Conservation (phyloP, 2,888 invertebrate genomes). For the Brenthis hecate region DNA sequence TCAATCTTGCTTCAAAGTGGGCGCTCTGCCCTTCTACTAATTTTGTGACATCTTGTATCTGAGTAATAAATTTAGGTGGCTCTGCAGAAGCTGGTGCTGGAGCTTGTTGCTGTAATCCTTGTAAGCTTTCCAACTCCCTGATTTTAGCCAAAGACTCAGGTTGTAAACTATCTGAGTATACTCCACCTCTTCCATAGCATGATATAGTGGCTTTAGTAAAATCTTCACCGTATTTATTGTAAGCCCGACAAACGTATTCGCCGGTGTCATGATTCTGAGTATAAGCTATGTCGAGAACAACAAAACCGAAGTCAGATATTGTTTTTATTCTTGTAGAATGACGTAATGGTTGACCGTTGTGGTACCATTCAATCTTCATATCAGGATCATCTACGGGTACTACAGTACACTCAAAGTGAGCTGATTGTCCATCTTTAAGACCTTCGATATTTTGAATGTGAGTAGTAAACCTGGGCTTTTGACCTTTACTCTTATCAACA, state of each 20-base stretch:
- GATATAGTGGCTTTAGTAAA: constrained; percentile 92
- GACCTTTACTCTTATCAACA: constrained; percentile 91
- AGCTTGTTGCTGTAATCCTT: constrained; percentile 85
- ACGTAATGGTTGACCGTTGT: constrained; percentile 94
- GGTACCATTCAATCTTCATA: constrained; percentile 98
- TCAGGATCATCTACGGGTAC: constrained; percentile 97
- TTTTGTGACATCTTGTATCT: constrained; percentile 91
- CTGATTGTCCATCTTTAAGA: constrained; percentile 95
- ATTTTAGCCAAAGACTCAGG: constrained; percentile 95
- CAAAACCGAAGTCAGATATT: constrained; percentile 97
- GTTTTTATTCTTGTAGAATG: constrained; percentile 95
- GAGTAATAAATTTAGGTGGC: constrained; percentile 94
- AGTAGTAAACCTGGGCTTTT: constrained; percentile 93
- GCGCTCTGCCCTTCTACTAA: constrained; percentile 97
- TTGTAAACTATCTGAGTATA: constrained; percentile 94
- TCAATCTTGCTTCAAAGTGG: constrained; percentile 95
- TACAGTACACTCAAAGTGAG: constrained; percentile 97
- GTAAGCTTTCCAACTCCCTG: constrained; percentile 90
- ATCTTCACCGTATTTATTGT: constrained; percentile 95
- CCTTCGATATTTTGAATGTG: constrained; percentile 92
- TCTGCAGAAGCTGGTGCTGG: constrained; percentile 87
- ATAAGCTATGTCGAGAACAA: constrained; percentile 96
- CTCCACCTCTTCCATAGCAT: constrained; percentile 92
- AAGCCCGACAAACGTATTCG: constrained; percentile 95
- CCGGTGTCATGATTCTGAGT: constrained; percentile 96